Conservation (phyloP, 2,797 vertebrate species). For the Crocodylus rhombifer region DNA sequence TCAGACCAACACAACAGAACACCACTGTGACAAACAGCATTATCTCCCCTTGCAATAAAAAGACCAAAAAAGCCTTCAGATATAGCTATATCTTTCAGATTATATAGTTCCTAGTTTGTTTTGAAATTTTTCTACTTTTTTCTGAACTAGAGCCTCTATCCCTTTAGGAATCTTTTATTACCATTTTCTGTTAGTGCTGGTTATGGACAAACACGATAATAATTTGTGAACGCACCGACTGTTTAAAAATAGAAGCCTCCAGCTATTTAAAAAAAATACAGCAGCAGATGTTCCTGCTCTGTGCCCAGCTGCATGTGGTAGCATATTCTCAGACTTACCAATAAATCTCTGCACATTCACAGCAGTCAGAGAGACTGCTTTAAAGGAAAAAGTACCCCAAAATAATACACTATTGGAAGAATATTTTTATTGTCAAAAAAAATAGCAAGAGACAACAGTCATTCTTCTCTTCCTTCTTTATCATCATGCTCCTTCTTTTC, state of each 20-base stretch:
- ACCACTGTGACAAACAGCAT: not conserved
- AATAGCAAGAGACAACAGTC: not conserved
- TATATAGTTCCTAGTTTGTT: not conserved
- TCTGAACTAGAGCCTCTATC: not conserved
- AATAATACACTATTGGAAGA: not conserved
- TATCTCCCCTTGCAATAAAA: not conserved
- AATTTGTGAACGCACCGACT: not conserved
- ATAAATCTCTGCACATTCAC: slow-evolving; percentile 23
- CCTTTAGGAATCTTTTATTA: not conserved
- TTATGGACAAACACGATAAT: not conserved
- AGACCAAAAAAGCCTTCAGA: not conserved
- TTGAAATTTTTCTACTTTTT: not conserved
- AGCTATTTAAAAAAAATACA: slow-evolving; percentile 15
- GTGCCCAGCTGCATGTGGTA: not conserved
- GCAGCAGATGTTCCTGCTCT: slow-evolving; percentile 33
- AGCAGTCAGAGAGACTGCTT: not conserved
- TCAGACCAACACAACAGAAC: not conserved
- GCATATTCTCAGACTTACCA: slow-evolving; percentile 19
- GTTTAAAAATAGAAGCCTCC: slow-evolving; percentile 24
- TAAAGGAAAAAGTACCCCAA: slow-evolving; percentile 10
- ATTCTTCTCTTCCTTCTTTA: not conserved
- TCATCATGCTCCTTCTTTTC: not conserved
- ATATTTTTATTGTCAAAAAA: not conserved
- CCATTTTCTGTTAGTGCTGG: not conserved
- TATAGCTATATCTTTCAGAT: not conserved